phyloP scores from a whole-genome alignment of 1,140 invertebrate genomes.

The Drosophila eugracilis region DNA sequence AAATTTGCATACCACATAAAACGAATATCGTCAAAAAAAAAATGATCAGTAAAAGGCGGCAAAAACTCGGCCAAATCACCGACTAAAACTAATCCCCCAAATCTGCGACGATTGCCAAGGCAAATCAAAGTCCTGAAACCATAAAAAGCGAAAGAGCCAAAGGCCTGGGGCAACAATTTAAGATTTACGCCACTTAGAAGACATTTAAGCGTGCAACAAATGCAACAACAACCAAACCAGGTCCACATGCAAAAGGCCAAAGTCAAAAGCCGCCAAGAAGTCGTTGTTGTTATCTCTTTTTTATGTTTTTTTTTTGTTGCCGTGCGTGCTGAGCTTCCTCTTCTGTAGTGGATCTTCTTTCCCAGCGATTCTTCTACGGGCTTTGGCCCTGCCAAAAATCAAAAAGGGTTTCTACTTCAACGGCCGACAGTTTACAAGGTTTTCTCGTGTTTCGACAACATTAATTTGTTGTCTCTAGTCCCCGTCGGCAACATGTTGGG shows the following conservation, averaged over 20 bases:
- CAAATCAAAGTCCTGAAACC: slow-evolving; percentile 60
- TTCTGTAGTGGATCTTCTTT: slow-evolving; percentile 39
- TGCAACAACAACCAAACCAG: slow-evolving; percentile 34
- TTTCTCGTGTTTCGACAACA: slow-evolving; percentile 71
- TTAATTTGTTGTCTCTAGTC: slow-evolving; percentile 60
- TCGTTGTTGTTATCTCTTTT: slow-evolving; percentile 4
- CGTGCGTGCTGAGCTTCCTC: slow-evolving; percentile 47
- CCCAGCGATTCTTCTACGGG: slow-evolving; percentile 33
- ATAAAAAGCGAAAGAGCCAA: slow-evolving; percentile 38
- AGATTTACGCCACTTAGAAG: slow-evolving; percentile 77
- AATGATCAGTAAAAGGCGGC: neutral
- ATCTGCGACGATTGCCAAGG: slow-evolving; percentile 56
- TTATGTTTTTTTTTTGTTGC: slow-evolving; percentile 25
- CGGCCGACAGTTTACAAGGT: slow-evolving; percentile 62
- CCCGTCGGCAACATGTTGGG: slow-evolving; percentile 33
- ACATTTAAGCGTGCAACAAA: slow-evolving; percentile 73
- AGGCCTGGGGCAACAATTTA: slow-evolving; percentile 69
- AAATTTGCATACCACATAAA: slow-evolving; percentile 53
- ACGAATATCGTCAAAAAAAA: neutral
- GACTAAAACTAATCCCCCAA: slow-evolving; percentile 61
- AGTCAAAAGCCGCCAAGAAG: slow-evolving; percentile 53
- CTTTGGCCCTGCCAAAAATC: slow-evolving; percentile 44
- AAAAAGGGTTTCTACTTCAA: slow-evolving; percentile 39
- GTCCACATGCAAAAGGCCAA: slow-evolving; percentile 43
- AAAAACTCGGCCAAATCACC: slow-evolving; percentile 42